Conservation (phyloP, 1,140 invertebrate species). For the Paralvinella palmiformis region DNA sequence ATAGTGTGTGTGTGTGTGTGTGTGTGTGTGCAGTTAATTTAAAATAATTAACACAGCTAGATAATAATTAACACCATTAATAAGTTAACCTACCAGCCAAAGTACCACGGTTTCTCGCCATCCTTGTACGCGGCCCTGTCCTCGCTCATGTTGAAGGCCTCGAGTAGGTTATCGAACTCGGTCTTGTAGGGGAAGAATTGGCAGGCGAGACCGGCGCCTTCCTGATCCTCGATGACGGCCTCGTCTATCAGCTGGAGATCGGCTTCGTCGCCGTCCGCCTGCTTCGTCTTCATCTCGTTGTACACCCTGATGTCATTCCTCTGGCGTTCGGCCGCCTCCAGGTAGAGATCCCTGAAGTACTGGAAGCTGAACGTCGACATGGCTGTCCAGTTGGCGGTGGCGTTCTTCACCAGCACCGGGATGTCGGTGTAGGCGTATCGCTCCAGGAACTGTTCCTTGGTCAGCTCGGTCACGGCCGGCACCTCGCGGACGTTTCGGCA, state of each 20-base stretch:
- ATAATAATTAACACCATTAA: neutral
- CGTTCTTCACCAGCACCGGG: constrained; percentile 80
- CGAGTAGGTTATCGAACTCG: constrained; percentile 66
- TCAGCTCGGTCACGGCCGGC: constrained; percentile 53
- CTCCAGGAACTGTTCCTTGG: constrained; percentile 56
- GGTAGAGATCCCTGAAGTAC: constrained; percentile 75
- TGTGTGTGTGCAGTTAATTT: neutral
- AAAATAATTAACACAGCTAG: neutral
- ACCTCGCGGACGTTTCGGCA: constrained; percentile 56
- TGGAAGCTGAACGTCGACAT: constrained; percentile 64
- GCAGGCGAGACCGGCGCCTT: constrained; percentile 54
- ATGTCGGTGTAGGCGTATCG: constrained; percentile 64
- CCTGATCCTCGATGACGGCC: constrained; percentile 7
- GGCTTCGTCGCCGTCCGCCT: too few relatives aligned
- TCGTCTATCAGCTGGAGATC: too few relatives aligned
- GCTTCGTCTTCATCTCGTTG: too few relatives aligned
- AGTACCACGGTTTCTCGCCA: constrained; percentile 73
- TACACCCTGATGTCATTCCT: too few relatives aligned
- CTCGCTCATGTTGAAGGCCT: constrained; percentile 66
- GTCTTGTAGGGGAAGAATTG: constrained; percentile 91
- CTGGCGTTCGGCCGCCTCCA: constrained; percentile 27
- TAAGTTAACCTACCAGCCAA: neutral
- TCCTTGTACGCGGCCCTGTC: constrained; percentile 59
- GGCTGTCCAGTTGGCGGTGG: constrained; percentile 75
- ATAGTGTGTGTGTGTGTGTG: constrained; percentile 3